A percentile compares a stretch with the other conserved stretches of the same genome.
Evolutionary conservation across 1,140 invertebrate species (phyloP).

Genomic region (Tribolium madens): DNA sequence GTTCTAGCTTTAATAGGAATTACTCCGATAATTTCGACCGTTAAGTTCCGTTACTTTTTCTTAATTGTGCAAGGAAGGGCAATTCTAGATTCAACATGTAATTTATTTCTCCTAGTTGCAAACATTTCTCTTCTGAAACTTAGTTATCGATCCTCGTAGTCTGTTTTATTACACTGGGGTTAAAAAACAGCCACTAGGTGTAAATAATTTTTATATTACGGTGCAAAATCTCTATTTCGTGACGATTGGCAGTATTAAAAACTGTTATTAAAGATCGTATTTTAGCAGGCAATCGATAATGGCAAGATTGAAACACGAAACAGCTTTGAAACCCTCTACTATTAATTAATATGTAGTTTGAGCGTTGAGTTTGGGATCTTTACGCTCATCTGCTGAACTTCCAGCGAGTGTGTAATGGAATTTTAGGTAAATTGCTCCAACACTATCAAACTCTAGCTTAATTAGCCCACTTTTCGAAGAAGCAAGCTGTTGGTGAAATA

Average conservation of each 20-base stretch:
- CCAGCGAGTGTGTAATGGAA: not conserved
- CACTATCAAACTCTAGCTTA: not conserved
- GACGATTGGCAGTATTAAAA: conserved; percentile 20
- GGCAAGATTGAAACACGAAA: not conserved
- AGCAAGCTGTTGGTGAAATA: conserved; percentile 5
- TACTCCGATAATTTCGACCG: conserved; percentile 23
- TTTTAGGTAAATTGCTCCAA: not conserved
- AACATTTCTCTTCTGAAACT: conserved; percentile 27
- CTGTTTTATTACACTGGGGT: not conserved
- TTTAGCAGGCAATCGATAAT: conserved; percentile 1
- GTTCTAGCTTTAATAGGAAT: conserved; percentile 25
- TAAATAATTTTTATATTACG: conserved; percentile 18
- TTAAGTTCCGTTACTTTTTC: conserved; percentile 26
- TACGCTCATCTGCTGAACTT: conserved; percentile 1
- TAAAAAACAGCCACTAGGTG: not conserved
- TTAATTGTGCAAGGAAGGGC: conserved; percentile 24
- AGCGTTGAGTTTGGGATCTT: not conserved
- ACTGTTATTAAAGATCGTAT: conserved; percentile 16
- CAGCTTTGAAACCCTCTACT: not conserved
- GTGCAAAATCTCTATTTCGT: conserved; percentile 23
- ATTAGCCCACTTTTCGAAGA: not conserved
- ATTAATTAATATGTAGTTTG: conserved; percentile 20
- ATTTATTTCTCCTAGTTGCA: conserved; percentile 30
- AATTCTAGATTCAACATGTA: conserved; percentile 21
- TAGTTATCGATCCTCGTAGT: not conserved